A percentile compares a stretch with the other conserved stretches of the same genome.
These are phyloP conservation scores for Girardinus metallicus DNA, from an alignment of 2,797 vertebrate species.

Conservation along the genomic window DNA sequence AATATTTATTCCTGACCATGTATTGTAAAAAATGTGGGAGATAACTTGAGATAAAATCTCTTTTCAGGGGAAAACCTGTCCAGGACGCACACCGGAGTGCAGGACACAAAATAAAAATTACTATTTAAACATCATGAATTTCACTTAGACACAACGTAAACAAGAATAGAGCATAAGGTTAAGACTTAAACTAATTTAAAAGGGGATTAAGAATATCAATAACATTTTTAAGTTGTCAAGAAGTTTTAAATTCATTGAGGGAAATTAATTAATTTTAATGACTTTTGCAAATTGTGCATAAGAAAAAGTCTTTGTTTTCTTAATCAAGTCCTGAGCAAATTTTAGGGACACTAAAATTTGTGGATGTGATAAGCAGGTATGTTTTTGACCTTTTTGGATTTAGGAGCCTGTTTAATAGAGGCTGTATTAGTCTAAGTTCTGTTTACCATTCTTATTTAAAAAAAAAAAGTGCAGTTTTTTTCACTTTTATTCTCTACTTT, in stretches of 20 bases:
- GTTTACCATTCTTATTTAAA: neutral
- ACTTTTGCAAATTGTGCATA: neutral
- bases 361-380: too few species aligned
- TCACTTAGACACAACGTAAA: too few species aligned
- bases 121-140: neutral
- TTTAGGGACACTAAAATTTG: too few species aligned
- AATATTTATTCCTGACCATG: neutral
- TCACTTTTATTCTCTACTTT: neutral
- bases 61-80: neutral
- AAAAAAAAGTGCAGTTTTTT: neutral
- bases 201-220: neutral
- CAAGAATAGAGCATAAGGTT: neutral
- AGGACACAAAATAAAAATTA: neutral
- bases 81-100: neutral
- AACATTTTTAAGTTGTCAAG: too few species aligned
- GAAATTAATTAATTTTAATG: neutral
- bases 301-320: neutral
- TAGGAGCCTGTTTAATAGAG: neutral
- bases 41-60: too few species aligned
- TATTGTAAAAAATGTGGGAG: too few species aligned
- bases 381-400: too few species aligned
- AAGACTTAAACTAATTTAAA: neutral
- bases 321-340: too few species aligned
- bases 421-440: neutral
- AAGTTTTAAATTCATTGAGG: neutral